Conservation (phyloP, 2,888 invertebrate genomes). For the Temnothorax unifasciatus region DNA sequence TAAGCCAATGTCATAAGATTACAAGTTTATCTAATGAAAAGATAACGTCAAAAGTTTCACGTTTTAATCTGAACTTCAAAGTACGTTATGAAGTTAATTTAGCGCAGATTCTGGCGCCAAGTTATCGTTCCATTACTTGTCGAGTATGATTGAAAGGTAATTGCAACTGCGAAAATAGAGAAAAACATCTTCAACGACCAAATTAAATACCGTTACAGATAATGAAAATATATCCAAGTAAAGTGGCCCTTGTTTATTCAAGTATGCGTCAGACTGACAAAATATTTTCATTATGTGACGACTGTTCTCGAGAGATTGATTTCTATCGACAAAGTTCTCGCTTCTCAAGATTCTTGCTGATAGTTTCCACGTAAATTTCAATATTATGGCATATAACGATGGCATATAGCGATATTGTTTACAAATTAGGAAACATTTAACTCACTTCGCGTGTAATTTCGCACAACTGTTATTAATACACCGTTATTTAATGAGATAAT, state of each 20-base stretch:
- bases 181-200: conserved; percentile 20
- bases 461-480: neutral
- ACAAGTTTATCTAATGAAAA: neutral
- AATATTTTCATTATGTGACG: conserved; percentile 40
- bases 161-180: conserved; percentile 3
- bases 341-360: neutral
- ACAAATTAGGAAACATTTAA: conserved; percentile 7
- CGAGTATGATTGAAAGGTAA: conserved; percentile 16
- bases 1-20: neutral
- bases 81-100: neutral
- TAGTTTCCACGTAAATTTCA: neutral
- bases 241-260: neutral
- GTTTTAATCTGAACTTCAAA: conserved; percentile 16
- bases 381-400: neutral
- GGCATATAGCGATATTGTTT: neutral
- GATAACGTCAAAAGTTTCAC: neutral
- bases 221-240: conserved; percentile 29
- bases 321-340: neutral
- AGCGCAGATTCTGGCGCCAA: conserved; percentile 14
- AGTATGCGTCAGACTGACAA: neutral
- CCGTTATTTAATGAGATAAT: neutral
- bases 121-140: conserved; percentile 16
- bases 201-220: neutral
- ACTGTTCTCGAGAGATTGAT: conserved; percentile 15
- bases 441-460: neutral